Base-by-base conservation (phyloP, 2,888 invertebrate species). In the Macrosoma leucophasiata region DNA sequence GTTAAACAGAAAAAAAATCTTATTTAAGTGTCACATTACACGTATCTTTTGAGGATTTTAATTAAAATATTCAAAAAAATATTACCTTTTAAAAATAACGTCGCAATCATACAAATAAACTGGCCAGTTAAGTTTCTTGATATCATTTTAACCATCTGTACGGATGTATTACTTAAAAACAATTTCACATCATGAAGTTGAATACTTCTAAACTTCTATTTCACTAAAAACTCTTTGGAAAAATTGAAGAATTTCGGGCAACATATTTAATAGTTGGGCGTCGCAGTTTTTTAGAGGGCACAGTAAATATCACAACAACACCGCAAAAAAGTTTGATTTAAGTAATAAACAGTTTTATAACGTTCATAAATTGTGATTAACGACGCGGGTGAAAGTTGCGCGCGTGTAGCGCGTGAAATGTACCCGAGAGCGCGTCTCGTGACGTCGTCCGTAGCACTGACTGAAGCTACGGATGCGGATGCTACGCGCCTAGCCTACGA, bases 361-460 rank as follows among this genome's bases (percentile, higher is more conserved):
- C 59, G 55, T 62, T 54, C 62, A 58, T 74, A 70, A 76, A 81
- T 64, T 54, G 54, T 55, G 58, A 44, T 75, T 72, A 71, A 71
- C 62, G 71, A 52, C 55, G 62, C 63, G 69, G 55, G 54, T 49
- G 47, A 55, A 70, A 71, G 67, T 70, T 70, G 50, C 39, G 38
- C 43, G 43, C 25, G 48, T 41, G 55, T 54, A 52, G 52, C 61
- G n/a, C n/a, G n/a, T n/a, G n/a, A n/a, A n/a, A n/a, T n/a, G n/a
- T n/a, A n/a, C n/a, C n/a, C n/a, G n/a, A n/a, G 62, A 62, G 53
- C 55, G 59, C 56, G 55, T 59, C 69, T 53, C 56, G 63, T 59
- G 58, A 35, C 61, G 63, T 55, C 63, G 51, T 41, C 57, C 64
- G 70, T 64, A 66, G 62, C 62, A 76, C 79, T 79, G 70, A 66